A percentile compares a stretch with the other conserved stretches of the same genome.
phyloP scores from a whole-genome alignment of 1,140 invertebrate genomes.

The Drosophila ogumai region DNA sequence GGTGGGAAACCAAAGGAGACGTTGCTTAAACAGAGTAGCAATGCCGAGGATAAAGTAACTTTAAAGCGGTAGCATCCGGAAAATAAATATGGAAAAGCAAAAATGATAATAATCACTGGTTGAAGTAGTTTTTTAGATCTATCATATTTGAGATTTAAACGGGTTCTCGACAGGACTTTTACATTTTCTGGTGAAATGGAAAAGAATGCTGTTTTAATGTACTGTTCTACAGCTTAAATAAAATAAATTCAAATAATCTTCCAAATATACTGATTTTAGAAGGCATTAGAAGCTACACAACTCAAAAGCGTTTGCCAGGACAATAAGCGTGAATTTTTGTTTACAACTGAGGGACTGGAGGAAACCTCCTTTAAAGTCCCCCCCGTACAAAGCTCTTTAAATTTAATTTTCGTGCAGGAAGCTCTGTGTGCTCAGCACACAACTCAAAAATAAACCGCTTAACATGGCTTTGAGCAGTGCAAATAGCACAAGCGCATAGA shows the following conservation, averaged over 20 bases:
- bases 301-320: neutral
- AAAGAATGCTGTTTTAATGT: neutral
- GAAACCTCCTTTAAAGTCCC: neutral
- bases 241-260: neutral
- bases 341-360: neutral
- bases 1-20: neutral
- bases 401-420: slow-evolving; percentile 48
- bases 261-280: neutral
- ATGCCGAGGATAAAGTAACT: neutral
- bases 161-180: neutral
- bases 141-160: neutral
- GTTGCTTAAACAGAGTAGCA: neutral
- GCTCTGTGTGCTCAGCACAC: slow-evolving; percentile 64
- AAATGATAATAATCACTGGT: neutral
- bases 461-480: slow-evolving; percentile 79
- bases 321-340: neutral
- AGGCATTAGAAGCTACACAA: neutral
- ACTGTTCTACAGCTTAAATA: neutral
- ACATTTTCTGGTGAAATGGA: too few relatives aligned
- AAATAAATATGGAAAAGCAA: neutral
- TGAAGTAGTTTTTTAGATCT: neutral
- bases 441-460: slow-evolving; percentile 74
- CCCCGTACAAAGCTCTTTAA: slow-evolving; percentile 29
- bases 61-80: neutral
- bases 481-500: slow-evolving; percentile 73